Evolutionary conservation across 2,888 invertebrate species (phyloP).

Genomic region (Chironomus riparius): DNA sequence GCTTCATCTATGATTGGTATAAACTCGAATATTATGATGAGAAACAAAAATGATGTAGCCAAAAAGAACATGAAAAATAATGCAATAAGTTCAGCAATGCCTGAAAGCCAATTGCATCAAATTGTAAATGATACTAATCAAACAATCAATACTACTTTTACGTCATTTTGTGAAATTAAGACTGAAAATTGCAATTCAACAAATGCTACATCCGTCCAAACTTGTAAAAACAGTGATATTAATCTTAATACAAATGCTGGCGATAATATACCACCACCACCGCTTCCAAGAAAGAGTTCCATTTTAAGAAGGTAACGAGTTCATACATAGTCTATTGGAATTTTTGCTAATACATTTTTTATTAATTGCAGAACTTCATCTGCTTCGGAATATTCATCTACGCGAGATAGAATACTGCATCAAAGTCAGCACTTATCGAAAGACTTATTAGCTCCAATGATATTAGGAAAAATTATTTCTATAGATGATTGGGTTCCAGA

Average conservation of each 20-base stretch:
- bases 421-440: slow-evolving; percentile 30
- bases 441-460: slow-evolving; percentile 51
- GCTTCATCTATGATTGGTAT: slow-evolving; percentile 1
- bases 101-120: not conserved
- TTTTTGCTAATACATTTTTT: not conserved
- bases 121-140: slow-evolving; percentile 3
- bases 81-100: not conserved
- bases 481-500: slow-evolving; percentile 64
- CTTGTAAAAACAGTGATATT: not conserved
- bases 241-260: slow-evolving; percentile 30
- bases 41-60: slow-evolving; percentile 4
- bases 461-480: slow-evolving; percentile 53
- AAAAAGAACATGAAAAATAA: slow-evolving; percentile 19
- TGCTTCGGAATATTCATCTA: slow-evolving; percentile 55
- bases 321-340: no score
- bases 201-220: not conserved
- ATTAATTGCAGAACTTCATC: slow-evolving; percentile 49
- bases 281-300: slow-evolving; percentile 40
- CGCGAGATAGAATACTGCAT: slow-evolving; percentile 38
- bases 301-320: slow-evolving; percentile 32
- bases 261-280: slow-evolving; percentile 42
- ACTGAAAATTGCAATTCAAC: slow-evolving; percentile 9
- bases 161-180: slow-evolving; percentile 23
- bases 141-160: slow-evolving; percentile 8
- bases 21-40: not conserved